Base-by-base conservation (phyloP, 2,113 vertebrate species). In the Oenanthe oenanthe region DNA sequence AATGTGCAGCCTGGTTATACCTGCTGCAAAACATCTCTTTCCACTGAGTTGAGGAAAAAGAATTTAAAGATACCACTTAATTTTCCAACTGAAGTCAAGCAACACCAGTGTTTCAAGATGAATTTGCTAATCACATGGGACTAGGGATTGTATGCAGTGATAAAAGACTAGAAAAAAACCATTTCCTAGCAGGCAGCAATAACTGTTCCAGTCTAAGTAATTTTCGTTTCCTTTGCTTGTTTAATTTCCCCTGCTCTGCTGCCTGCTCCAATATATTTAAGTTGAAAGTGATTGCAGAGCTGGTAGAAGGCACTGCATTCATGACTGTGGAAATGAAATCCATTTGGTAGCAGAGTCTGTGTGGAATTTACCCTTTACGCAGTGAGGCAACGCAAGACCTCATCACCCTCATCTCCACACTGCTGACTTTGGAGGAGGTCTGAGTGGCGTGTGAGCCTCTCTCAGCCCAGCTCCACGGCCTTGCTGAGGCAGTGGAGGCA, bases 41-140 rank as follows among this genome's bases (percentile, higher is more conserved):
- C 85, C 96, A 95, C 96, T 94, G 93, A 96, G 92, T 94, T 48
- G 38, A 97, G 43, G 67, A 92, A 53, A 3, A 56, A 78, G 57
- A 88, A 95, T 97, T 88, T 97, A 94, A 96, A 97, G 92, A 93
- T 81, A 93, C n/a, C 78, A 80, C 88, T 96, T 97, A 95, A 95
- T 98, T 97, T 97, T 97, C 96, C 95, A 95, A 95, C 95, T 94
- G 68, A 47, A 92, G 77, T 76, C 92, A 95, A 85, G 20, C 21
- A 96, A 96, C 85, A 94, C 51, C 77, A 96, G 62, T 96, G 81
- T 97, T 98, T 97, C 94, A 97, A 94, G 92, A 96, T 89, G 82
- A 96, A 96, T 98, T 97, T 95, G 86, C 83, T 96, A 97, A 97
- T 97, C 96, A 97, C 88, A 72, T 88, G 93, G 90, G 96, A 92